phyloP scores from a whole-genome alignment of 2,797 vertebrate genomes.

The Petrocephalus schoutedeni region DNA sequence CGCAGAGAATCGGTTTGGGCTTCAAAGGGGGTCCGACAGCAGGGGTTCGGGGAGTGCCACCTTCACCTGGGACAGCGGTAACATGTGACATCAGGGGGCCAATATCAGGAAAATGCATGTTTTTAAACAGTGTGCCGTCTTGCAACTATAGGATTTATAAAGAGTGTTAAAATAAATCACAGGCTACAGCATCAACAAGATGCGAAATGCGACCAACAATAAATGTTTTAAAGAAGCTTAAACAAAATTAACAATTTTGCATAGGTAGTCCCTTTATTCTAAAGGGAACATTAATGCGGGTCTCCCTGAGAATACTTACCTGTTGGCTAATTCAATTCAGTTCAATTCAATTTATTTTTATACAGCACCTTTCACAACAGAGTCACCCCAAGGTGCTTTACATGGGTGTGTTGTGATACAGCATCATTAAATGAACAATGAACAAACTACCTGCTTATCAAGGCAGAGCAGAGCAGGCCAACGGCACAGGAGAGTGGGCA shows the following conservation, averaged over 20 bases:
- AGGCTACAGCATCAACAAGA: not conserved
- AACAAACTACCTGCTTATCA: not conserved
- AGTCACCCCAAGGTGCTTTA: too few species aligned
- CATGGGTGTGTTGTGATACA: too few species aligned
- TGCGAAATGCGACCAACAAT: not conserved
- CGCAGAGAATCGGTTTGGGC: slow-evolving; percentile 75
- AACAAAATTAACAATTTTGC: not conserved
- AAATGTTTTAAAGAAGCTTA: not conserved
- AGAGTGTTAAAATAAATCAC: not conserved
- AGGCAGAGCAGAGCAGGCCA: not conserved
- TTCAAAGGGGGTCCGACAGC: slow-evolving; percentile 67
- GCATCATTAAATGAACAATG: not conserved
- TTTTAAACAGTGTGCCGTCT: not conserved
- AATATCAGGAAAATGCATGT: not conserved
- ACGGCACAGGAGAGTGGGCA: not conserved
- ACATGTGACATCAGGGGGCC: slow-evolving; percentile 40
- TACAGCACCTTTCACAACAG: too few species aligned
- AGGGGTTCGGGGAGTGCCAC: slow-evolving; percentile 48
- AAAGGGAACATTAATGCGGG: not conserved
- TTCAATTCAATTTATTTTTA: too few species aligned
- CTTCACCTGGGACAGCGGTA: slow-evolving; percentile 33
- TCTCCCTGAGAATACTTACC: not conserved
- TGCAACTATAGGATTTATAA: not conserved
- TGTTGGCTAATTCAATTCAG: not conserved
- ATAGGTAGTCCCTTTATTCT: not conserved